Evolutionary conservation across 1,140 invertebrate species (phyloP).

Genomic region (Brachionus sp.): DNA sequence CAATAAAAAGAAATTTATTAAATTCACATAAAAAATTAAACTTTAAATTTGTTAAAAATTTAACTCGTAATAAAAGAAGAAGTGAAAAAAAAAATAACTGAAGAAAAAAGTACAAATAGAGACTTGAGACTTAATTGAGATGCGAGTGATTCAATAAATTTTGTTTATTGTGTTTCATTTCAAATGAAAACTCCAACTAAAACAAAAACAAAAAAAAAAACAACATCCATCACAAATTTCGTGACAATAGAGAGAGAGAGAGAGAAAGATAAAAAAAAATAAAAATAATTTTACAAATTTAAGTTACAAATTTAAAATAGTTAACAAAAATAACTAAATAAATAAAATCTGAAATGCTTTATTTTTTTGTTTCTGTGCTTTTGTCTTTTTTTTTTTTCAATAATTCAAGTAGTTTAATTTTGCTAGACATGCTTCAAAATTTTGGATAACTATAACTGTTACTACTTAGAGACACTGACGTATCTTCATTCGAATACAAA

Average conservation of each 20-base stretch:
- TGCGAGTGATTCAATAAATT: neutral
- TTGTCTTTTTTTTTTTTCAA: neutral
- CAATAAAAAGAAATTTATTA: neutral
- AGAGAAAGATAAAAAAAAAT: too few species aligned
- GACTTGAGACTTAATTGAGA: neutral
- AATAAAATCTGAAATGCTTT: constrained; percentile 41
- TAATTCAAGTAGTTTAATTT: neutral
- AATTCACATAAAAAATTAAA: constrained; percentile 42
- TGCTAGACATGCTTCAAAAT: neutral
- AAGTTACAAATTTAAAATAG: neutral
- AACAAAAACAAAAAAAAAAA: neutral
- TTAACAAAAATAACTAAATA: neutral
- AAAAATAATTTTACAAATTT: constrained; percentile 31
- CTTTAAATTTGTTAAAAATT: neutral
- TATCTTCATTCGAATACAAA: constrained; percentile 26
- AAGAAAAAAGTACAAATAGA: neutral
- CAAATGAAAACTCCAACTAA: neutral
- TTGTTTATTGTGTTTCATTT: neutral
- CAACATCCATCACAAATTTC: neutral
- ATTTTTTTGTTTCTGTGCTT: neutral
- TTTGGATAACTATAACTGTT: constrained; percentile 45
- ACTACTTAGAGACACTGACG: neutral
- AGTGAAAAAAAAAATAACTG: neutral
- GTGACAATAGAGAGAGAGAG: too few species aligned
- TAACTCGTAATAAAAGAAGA: neutral